These are phyloP conservation scores for Drosophila repleta DNA, from an alignment of 1,140 invertebrate species.

Conservation along the genomic window DNA sequence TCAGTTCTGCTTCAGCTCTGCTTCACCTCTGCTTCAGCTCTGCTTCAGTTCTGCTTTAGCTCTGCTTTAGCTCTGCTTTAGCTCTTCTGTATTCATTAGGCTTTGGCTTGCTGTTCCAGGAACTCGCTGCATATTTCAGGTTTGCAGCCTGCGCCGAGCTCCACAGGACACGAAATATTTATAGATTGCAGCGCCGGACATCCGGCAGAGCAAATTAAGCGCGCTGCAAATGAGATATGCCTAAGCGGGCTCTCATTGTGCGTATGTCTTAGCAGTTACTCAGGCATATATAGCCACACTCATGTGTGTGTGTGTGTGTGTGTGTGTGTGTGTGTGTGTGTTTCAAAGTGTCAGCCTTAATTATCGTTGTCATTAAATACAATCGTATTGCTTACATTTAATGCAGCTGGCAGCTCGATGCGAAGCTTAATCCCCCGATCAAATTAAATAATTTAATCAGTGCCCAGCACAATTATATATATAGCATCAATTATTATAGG, in stretches of 20 bases:
- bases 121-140: conserved; percentile 32
- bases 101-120: conserved; percentile 14
- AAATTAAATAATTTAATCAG: conserved; percentile 41
- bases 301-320: neutral
- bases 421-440: conserved; percentile 19
- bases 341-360: conserved; percentile 35
- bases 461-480: conserved; percentile 11
- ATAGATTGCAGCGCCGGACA: conserved; percentile 47
- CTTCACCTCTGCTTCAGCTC: no score
- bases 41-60: no score
- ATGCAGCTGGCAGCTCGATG: conserved; percentile 14
- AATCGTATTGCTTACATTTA: conserved; percentile 29
- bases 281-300: no score
- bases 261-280: neutral
- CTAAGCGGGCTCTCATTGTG: neutral
- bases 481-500: conserved; percentile 18
- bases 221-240: conserved; percentile 44
- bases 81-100: conserved; percentile 25
- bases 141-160: neutral
- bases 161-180: conserved; percentile 33
- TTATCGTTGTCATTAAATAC: conserved; percentile 32
- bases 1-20: no score
- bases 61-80: no score
- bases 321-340: conserved; percentile 18
- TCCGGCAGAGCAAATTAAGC: conserved; percentile 52